These are phyloP conservation scores for Oceanodroma leucorhoa DNA, from an alignment of 2,797 vertebrate species.

Conservation along the genomic window DNA sequence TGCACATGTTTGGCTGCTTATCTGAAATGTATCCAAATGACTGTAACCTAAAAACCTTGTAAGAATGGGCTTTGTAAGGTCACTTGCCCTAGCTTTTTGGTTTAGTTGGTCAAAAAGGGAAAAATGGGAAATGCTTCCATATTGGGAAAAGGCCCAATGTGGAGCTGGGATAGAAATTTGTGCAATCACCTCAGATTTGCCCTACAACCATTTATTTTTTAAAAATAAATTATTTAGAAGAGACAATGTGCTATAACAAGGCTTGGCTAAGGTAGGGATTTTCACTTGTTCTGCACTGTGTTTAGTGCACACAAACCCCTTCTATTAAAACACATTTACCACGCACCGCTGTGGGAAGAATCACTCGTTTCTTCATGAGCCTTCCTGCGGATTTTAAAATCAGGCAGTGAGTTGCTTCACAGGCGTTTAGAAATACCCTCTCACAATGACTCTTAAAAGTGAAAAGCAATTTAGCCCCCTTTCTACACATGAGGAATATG, in stretches of 20 bases:
- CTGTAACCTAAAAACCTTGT: not conserved
- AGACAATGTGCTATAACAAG: not conserved
- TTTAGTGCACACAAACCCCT: not conserved
- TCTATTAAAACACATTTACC: not conserved
- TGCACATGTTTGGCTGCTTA: not conserved
- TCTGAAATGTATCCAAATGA: not conserved
- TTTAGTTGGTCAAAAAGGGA: not conserved
- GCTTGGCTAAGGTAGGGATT: not conserved
- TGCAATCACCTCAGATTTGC: not conserved
- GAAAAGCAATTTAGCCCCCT: not conserved
- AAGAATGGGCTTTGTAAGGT: not conserved
- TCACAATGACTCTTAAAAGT: not conserved
- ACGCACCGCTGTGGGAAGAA: fast-evolving
- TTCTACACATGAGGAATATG: not conserved
- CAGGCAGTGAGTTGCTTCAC: fast-evolving
- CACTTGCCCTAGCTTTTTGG: not conserved
- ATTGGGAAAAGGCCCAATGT: not conserved
- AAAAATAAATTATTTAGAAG: not conserved
- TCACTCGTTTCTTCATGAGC: not conserved
- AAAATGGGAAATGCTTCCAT: not conserved
- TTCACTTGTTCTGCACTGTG: not conserved
- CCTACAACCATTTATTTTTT: not conserved
- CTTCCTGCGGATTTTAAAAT: not conserved
- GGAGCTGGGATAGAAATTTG: not conserved
- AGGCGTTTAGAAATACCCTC: not conserved